Evolutionary conservation across 2,113 vertebrate species (phyloP).

Genomic region (Mohoua ochrocephala): DNA sequence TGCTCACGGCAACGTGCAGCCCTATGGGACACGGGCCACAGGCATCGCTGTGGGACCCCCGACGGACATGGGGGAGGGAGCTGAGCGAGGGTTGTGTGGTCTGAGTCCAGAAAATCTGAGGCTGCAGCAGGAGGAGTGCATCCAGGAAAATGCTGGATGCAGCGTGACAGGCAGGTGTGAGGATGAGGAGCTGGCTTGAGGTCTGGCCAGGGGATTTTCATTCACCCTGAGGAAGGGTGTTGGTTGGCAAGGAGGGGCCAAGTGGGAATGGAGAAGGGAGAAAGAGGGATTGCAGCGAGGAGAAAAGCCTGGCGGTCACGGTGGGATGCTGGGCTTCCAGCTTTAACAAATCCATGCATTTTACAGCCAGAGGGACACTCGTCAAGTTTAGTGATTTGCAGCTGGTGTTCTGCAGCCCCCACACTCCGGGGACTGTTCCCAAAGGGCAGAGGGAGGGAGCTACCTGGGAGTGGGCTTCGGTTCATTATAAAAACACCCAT

Average conservation of each 20-base stretch:
- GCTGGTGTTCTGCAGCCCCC: not conserved
- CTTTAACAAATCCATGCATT: not conserved
- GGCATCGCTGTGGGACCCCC: not conserved
- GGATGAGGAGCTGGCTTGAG: not conserved
- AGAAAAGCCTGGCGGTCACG: not conserved
- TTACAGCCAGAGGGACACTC: not conserved
- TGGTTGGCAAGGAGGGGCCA: not conserved
- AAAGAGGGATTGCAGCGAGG: not conserved
- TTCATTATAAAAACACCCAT: not conserved
- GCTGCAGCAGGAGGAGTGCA: not conserved
- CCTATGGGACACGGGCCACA: accelerated
- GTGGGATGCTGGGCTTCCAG: not conserved
- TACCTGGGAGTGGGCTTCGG: not conserved
- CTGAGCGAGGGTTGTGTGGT: not conserved
- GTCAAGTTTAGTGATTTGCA: not conserved
- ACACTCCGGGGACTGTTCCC: not conserved
- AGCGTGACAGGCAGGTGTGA: not conserved
- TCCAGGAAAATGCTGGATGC: not conserved
- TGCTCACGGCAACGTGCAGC: not conserved
- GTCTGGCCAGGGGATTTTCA: not conserved
- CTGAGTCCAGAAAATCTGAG: not conserved
- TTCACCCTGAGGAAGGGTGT: not conserved
- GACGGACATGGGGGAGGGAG: accelerated
- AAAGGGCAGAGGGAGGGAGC: not conserved
- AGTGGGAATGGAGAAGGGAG: not conserved